Evolutionary conservation across 2,797 vertebrate species (phyloP).

Genomic region (Knipowitschia caucasica): DNA sequence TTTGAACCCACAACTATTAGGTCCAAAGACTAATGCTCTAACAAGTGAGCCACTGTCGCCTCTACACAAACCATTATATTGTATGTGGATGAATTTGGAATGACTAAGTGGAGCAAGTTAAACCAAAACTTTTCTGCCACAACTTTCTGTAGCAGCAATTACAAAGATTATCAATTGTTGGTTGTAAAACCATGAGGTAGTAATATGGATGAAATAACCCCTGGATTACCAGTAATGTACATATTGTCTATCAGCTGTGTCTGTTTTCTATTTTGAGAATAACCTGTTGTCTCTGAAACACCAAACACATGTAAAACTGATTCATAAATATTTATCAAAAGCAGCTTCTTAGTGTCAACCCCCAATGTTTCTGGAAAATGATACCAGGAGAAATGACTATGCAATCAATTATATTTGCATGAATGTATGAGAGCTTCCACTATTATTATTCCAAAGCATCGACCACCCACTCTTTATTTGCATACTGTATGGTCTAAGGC

Average conservation of each 20-base stretch:
- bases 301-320: neutral
- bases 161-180: neutral
- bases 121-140: neutral
- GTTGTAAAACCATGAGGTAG: neutral
- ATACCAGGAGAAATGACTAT: too few relatives aligned
- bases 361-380: neutral
- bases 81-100: too few relatives aligned
- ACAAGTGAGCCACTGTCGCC: too few relatives aligned
- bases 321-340: neutral
- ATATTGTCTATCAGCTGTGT: neutral
- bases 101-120: neutral
- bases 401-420: constrained; percentile 3
- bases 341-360: neutral
- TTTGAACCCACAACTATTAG: too few relatives aligned
- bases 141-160: too few relatives aligned
- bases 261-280: neutral
- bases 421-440: constrained; percentile 11
- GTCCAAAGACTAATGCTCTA: too few relatives aligned
- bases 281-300: neutral
- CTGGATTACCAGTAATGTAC: neutral
- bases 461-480: constrained; percentile 19
- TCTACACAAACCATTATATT: too few relatives aligned
- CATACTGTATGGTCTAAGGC: constrained; percentile 9
- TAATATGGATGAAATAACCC: neutral
- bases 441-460: constrained; percentile 20